These are phyloP conservation scores for Agapornis canus DNA, from an alignment of 2,797 vertebrate genomes.

Conservation along the genomic window DNA sequence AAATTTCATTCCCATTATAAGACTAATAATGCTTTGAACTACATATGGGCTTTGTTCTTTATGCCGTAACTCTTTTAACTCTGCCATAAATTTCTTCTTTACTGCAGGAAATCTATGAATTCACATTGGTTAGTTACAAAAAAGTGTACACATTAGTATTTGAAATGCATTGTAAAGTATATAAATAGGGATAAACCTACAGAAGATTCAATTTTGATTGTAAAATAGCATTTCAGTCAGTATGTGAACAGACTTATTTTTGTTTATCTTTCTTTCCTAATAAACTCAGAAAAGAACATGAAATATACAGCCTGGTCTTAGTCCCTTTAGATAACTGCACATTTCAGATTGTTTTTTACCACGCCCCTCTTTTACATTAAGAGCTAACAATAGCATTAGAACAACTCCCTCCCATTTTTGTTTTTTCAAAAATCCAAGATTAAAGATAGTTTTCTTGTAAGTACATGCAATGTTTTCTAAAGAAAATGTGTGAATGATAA, in stretches of 20 bases:
- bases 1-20: constrained; percentile 99
- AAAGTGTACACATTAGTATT: neutral
- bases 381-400: neutral
- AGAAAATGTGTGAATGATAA: neutral
- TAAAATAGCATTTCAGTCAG: neutral
- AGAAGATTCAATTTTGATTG: neutral
- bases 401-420: neutral
- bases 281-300: neutral
- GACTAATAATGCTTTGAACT: constrained; percentile 95
- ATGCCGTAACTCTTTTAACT: constrained; percentile 94
- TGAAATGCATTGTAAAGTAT: neutral
- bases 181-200: neutral
- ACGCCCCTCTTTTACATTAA: neutral
- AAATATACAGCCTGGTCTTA: neutral
- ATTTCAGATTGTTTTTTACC: neutral
- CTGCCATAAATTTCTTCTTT: constrained; percentile 97
- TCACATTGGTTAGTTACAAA: constrained; percentile 22
- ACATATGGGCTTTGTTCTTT: constrained; percentile 96
- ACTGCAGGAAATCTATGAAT: constrained; percentile 92
- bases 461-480: neutral
- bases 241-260: neutral
- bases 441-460: neutral
- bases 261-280: neutral
- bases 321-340: neutral
- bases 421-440: neutral